Conservation (phyloP, 2,113 vertebrate species). For the Sceloporus undulatus region DNA sequence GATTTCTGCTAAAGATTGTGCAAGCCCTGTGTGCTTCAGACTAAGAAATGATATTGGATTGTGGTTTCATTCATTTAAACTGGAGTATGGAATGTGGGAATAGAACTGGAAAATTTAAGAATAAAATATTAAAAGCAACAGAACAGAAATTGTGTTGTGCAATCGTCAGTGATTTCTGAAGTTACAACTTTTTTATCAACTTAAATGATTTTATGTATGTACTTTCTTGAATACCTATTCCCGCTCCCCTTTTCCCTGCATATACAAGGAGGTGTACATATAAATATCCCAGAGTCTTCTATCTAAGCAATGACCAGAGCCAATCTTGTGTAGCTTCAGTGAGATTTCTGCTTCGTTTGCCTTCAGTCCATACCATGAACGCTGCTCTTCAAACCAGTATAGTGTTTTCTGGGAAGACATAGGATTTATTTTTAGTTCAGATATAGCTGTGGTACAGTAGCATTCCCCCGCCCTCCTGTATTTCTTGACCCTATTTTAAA, state of each 20-base stretch:
- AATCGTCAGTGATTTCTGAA: too few relatives aligned
- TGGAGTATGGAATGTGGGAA: too few relatives aligned
- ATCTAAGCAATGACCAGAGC: background rate
- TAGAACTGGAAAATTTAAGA: too few relatives aligned
- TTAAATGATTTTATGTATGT: background rate
- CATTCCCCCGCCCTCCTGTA: background rate
- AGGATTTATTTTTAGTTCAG: constrained; percentile 12
- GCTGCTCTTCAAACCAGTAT: background rate
- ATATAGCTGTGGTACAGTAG: constrained; percentile 21
- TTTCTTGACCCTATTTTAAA: constrained; percentile 16
- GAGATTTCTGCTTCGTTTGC: background rate
- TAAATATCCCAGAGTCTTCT: too few relatives aligned
- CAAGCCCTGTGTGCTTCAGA: too few relatives aligned
- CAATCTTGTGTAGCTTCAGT: background rate
- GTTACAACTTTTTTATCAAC: background rate
- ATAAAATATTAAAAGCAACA: too few relatives aligned
- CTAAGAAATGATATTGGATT: too few relatives aligned
- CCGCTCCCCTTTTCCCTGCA: background rate
- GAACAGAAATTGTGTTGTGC: too few relatives aligned
- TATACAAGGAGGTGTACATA: background rate
- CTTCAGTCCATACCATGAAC: background rate
- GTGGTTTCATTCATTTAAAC: too few relatives aligned
- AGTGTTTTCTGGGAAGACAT: background rate
- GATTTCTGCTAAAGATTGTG: too few relatives aligned
- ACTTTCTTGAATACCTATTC: background rate